These are phyloP conservation scores for Lichenostomus cassidix DNA, from an alignment of 2,113 vertebrate genomes.

Conservation along the genomic window DNA sequence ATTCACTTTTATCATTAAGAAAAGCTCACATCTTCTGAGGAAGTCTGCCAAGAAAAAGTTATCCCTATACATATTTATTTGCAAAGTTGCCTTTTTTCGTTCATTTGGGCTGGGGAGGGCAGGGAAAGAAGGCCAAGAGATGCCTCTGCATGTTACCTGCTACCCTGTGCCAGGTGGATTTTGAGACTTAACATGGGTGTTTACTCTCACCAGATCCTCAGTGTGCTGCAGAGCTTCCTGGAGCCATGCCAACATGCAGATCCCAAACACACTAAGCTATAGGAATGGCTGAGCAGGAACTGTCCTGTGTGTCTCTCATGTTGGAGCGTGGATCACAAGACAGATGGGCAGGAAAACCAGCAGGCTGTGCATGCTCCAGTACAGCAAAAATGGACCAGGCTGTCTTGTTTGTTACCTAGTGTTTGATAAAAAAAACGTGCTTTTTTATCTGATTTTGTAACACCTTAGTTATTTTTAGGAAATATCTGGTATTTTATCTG, in stretches of 20 bases:
- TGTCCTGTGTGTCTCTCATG: neutral
- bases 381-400: neutral
- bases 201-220: neutral
- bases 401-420: neutral
- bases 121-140: neutral
- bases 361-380: neutral
- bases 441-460: neutral
- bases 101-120: neutral
- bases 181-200: fast-evolving
- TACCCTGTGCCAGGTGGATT: neutral
- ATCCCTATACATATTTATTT: neutral
- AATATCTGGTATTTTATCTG: neutral
- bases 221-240: neutral
- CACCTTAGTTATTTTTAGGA: neutral
- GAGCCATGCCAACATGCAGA: neutral
- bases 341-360: neutral
- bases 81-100: neutral
- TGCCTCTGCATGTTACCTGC: neutral
- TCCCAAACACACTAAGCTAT: neutral
- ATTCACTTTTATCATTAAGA: neutral
- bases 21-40: neutral
- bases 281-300: neutral
- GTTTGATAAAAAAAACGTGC: neutral
- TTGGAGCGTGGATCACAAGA: neutral
- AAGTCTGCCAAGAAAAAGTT: neutral